Conservation (phyloP, 2,797 vertebrate species). For the Sebastolobus altivelis region DNA sequence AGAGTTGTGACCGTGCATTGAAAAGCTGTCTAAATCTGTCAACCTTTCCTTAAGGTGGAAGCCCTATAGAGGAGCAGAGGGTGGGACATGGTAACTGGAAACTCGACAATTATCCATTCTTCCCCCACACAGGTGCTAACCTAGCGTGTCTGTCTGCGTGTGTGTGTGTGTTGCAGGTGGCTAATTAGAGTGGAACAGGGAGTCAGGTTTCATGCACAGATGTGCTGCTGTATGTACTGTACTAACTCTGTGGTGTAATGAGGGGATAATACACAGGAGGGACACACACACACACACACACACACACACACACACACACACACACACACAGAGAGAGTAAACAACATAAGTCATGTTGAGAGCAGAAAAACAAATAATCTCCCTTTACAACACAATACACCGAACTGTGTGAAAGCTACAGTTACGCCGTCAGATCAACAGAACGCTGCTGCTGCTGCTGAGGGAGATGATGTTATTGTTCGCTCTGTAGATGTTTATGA, state of each 20-base stretch:
- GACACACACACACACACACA: background rate
- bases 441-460: background rate
- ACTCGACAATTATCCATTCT: slow-evolving; percentile 71
- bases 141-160: slow-evolving; percentile 38
- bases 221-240: slow-evolving; percentile 52
- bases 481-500: slow-evolving; percentile 32
- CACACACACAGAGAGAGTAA: background rate
- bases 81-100: slow-evolving; percentile 69
- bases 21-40: slow-evolving; percentile 64
- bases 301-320: too few species aligned
- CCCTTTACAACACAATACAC: background rate
- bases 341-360: slow-evolving; percentile 14
- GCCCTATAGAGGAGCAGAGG: slow-evolving; percentile 45
- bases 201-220: slow-evolving; percentile 69
- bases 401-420: slow-evolving; percentile 2
- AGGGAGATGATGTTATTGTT: slow-evolving; percentile 42
- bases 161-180: slow-evolving; percentile 66
- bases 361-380: slow-evolving; percentile 39
- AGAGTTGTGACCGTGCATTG: slow-evolving; percentile 38
- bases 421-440: slow-evolving; percentile 7
- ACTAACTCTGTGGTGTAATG: slow-evolving; percentile 10
- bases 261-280: slow-evolving; percentile 17
- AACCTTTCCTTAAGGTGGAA: slow-evolving; percentile 47
- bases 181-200: slow-evolving; percentile 66
- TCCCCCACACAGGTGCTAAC: slow-evolving; percentile 70